Evolutionary conservation across 2,797 vertebrate genomes (phyloP).

Genomic region (Leptatherina wallacei): DNA sequence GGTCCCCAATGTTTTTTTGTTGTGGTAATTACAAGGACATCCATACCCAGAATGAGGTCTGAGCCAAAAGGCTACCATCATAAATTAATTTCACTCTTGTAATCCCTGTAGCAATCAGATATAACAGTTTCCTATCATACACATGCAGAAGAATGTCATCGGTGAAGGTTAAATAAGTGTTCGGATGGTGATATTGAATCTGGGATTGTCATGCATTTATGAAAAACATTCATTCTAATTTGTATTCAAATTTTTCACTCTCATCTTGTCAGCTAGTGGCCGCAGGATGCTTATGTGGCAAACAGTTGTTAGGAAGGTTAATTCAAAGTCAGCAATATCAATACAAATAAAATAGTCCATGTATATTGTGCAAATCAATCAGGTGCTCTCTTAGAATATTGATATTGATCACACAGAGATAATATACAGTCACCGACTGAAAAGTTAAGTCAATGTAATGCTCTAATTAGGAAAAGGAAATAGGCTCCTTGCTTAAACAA

Average conservation of each 20-base stretch:
- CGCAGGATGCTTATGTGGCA: background rate
- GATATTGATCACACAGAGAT: background rate
- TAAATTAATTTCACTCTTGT: no score
- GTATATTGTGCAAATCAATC: background rate
- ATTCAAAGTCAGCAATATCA: background rate
- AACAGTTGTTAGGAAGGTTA: background rate
- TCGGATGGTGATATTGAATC: conserved; percentile 1
- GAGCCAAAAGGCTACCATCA: no score
- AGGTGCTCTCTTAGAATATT: background rate
- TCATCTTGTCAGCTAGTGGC: background rate
- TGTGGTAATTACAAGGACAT: background rate
- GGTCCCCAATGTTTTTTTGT: no score
- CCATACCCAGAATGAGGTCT: background rate
- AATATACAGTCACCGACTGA: background rate
- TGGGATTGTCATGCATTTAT: background rate
- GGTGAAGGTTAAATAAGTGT: background rate
- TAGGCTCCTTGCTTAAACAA: no score
- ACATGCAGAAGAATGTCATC: background rate
- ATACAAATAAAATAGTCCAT: background rate
- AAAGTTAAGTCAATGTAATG: background rate
- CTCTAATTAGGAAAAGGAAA: no score
- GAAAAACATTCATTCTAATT: background rate
- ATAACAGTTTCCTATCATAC: background rate
- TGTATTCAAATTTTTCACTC: no score
- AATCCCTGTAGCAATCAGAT: background rate